Percentiles rank a stretch among this genome's conserved stretches.
These are phyloP conservation scores for Nephrotoma flavescens DNA, from an alignment of 2,888 invertebrate genomes.

Conservation along the genomic window DNA sequence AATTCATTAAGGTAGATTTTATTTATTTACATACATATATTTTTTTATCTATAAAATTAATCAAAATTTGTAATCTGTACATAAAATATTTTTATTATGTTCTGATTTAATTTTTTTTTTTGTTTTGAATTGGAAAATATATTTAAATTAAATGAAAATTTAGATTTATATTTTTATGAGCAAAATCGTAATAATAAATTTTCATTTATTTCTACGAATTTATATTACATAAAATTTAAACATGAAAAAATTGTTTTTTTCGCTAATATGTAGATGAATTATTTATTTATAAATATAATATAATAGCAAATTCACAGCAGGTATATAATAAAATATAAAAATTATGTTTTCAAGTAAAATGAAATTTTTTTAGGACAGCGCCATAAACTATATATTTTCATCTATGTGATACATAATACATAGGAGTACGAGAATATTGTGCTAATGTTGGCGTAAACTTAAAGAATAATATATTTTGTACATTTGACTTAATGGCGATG, in stretches of 20 bases:
- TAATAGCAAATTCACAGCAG: neutral
- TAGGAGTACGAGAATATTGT: neutral
- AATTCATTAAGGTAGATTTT: neutral
- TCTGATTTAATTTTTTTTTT: neutral
- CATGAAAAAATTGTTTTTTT: neutral
- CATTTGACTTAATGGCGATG: neutral
- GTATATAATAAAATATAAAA: neutral
- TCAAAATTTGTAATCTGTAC: neutral
- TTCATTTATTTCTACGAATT: neutral
- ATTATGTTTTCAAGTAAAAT: neutral
- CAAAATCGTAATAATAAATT: neutral
- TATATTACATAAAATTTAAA: neutral
- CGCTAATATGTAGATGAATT: neutral
- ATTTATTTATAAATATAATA: neutral
- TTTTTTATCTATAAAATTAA: neutral
- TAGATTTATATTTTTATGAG: neutral
- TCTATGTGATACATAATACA: neutral
- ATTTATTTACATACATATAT: neutral
- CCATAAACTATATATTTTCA: neutral
- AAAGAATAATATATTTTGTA: neutral
- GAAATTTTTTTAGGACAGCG: neutral
- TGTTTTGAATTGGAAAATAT: neutral
- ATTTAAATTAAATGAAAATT: neutral
- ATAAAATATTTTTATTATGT: neutral
- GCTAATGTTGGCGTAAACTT: neutral